Evolutionary conservation across 2,888 invertebrate species (phyloP), one percentile per base, ranked within the genome.

Genomic region (Pinctada fucata): DNA sequence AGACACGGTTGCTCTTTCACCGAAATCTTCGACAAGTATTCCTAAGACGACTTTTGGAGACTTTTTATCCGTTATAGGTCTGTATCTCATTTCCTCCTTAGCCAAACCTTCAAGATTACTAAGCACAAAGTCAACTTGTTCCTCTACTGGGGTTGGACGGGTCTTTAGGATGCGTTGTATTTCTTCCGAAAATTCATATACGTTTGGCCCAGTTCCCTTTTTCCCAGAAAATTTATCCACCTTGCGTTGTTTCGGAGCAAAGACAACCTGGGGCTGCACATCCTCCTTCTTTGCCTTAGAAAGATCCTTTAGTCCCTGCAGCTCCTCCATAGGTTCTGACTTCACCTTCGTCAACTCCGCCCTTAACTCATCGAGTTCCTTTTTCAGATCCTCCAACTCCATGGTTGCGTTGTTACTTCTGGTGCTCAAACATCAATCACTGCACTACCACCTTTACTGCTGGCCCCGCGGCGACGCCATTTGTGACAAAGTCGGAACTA

Each of bases 151-250:
- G 0, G 72, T 72, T 16, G 66, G 72, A 45, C 51, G 48, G 16
- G 71, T 6, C 10, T 51, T 67, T n/a, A 77, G 16, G 16, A 52
- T 10, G 13, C 31, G 51, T 5, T 77, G 47, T 45, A 72, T 52
- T n/a, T 72, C 76, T 31, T 77, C 76, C n/a, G 72, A 16, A n/a
- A 77, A 72, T 51, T 77, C 72, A 10, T 73, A 73, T 5, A 77
- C 72, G 50, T 63, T 64, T 48, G 48, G 50, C 3, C 45, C 45
- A 3, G 50, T 49, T 2, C 65, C 76, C 31, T 66, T 58, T 48
- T 50, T 16, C 66, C 72, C 72, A 5, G 72, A 72, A 77, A 58
- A 72, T 58, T 77, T 72, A 10, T 65, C 49, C 13, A 77, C 10
- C 16, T 77, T 77, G 3, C 77, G 2, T 49, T 77, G 66, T 49